Conservation (phyloP, 2,113 vertebrate genomes). For the Oryzias curvinotus region DNA sequence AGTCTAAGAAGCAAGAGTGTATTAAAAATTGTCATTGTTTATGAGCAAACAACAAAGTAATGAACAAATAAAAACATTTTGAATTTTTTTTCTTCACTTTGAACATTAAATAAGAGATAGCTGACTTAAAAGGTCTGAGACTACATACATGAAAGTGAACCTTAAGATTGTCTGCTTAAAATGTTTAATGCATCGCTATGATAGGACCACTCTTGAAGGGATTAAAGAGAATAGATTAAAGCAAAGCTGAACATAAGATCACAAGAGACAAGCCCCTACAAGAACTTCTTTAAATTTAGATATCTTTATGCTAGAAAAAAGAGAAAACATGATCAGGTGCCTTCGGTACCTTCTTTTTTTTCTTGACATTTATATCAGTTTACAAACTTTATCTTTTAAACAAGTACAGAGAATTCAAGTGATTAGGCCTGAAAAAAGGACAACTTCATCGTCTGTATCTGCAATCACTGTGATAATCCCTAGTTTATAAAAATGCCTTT, state of each 20-base stretch:
- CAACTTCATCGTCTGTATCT: background rate
- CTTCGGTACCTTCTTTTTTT: conserved; percentile 1
- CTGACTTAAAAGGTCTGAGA: conserved; percentile 18
- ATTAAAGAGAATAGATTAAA: conserved; percentile 41
- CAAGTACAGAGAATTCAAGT: background rate
- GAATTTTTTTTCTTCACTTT: conserved; percentile 6
- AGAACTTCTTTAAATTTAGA: conserved; percentile 40
- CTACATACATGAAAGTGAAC: too few relatives aligned
- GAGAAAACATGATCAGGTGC: conserved; percentile 22
- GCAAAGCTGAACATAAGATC: conserved; percentile 11
- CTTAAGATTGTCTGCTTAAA: background rate
- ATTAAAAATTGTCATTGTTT: too few relatives aligned
- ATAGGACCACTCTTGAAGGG: conserved; percentile 7
- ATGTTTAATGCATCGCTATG: conserved; percentile 7
- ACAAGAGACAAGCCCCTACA: conserved; percentile 18
- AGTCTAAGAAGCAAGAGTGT: too few relatives aligned
- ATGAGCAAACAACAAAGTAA: too few relatives aligned
- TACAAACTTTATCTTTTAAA: too few relatives aligned
- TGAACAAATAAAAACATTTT: conserved; percentile 6
- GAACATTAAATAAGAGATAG: conserved; percentile 21
- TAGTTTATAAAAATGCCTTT: background rate
- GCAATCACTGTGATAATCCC: conserved; percentile 10
- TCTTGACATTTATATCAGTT: too few relatives aligned
- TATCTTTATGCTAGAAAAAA: conserved; percentile 18
- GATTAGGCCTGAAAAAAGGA: background rate